Percentiles rank a stretch among this genome's conserved stretches.
phyloP scores from a whole-genome alignment of 2,113 vertebrate species.

The Triplophysa dalaica region DNA sequence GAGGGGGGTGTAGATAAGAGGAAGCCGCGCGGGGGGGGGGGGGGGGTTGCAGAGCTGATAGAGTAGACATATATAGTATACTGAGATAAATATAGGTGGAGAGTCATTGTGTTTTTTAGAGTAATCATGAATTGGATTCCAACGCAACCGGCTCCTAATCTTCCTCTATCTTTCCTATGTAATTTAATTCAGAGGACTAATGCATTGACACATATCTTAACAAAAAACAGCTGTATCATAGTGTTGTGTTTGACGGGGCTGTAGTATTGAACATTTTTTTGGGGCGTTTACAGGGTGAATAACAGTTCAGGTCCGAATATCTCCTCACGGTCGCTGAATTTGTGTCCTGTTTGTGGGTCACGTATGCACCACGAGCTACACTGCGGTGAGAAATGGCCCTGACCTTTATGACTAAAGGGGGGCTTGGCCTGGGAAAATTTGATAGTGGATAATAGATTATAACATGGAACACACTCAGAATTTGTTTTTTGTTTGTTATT shows the following conservation, averaged over 20 bases:
- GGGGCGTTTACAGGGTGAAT: constrained; percentile 22
- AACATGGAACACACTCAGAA: not conserved
- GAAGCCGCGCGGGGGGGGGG: no score
- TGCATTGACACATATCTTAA: constrained; percentile 17
- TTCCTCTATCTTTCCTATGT: constrained; percentile 16
- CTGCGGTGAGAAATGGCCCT: constrained; percentile 22
- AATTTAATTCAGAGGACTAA: constrained; percentile 31
- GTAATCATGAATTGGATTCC: constrained; percentile 34
- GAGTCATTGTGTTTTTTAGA: not conserved
- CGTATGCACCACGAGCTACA: constrained; percentile 14
- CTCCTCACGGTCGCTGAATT: constrained; percentile 2
- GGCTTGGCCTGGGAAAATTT: not conserved
- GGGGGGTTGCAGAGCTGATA: constrained; percentile 12
- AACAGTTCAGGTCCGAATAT: constrained; percentile 2
- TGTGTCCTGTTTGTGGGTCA: constrained; percentile 20
- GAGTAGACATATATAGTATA: constrained; percentile 9
- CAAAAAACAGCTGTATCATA: constrained; percentile 16
- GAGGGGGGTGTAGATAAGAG: constrained; percentile 55
- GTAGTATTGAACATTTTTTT: constrained; percentile 1
- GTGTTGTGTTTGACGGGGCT: not conserved
- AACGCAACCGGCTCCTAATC: not conserved
- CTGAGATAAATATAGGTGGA: constrained; percentile 7
- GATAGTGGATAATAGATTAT: constrained; percentile 8
- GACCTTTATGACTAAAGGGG: constrained; percentile 18
- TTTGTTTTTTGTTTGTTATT: not conserved